phyloP scores from a whole-genome alignment of 2,113 vertebrate species.

The Geothlypis trichas region DNA sequence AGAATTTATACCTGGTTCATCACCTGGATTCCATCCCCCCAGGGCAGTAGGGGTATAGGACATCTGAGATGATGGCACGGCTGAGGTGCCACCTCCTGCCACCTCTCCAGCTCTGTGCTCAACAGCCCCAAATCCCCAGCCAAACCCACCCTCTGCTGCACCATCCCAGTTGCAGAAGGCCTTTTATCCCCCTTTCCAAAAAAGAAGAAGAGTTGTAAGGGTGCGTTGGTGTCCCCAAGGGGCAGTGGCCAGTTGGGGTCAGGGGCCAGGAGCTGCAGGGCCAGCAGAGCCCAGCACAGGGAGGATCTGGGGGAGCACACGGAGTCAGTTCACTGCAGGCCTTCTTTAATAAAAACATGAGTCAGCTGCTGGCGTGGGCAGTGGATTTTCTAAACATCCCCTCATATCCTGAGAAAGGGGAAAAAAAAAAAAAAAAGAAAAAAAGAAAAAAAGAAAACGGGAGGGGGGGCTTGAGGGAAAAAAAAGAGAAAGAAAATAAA shows the following conservation, averaged over 20 bases:
- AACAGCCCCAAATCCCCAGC: fast-evolving
- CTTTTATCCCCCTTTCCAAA: background rate
- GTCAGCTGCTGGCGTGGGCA: constrained; percentile 78
- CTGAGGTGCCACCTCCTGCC: background rate
- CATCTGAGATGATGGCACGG: background rate
- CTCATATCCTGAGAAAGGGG: constrained; percentile 80
- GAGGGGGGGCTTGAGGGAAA: background rate
- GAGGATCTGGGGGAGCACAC: background rate
- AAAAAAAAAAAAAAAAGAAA: background rate
- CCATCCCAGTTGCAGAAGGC: background rate
- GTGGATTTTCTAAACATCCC: constrained; percentile 78
- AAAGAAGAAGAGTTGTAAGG: background rate
- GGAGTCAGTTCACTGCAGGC: constrained; percentile 7
- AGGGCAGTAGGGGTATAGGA: background rate
- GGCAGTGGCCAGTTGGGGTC: background rate
- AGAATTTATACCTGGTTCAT: background rate
- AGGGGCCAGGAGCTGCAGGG: background rate
- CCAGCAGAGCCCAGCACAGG: background rate
- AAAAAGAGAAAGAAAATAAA: background rate
- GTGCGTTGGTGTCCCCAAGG: background rate
- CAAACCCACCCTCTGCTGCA: background rate
- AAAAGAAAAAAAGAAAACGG: background rate
- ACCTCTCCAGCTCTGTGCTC: background rate
- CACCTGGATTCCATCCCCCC: background rate
- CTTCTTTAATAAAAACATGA: constrained; percentile 75